A percentile compares a stretch with the other conserved stretches of the same genome.
These are phyloP conservation scores for Aphodius granarius DNA, from an alignment of 2,888 invertebrate genomes.

Conservation along the genomic window DNA sequence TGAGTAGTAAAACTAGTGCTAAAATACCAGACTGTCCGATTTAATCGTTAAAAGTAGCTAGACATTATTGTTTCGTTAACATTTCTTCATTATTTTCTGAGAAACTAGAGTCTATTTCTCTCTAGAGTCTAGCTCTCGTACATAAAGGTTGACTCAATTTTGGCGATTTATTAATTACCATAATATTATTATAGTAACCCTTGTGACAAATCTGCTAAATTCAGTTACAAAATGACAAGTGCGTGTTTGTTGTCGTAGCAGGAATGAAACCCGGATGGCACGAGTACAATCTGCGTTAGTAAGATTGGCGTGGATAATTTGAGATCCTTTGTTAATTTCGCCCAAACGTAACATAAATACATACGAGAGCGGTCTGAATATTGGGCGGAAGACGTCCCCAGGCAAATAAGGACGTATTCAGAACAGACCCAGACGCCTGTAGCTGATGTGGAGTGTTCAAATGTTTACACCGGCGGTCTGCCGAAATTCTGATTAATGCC, in stretches of 20 bases:
- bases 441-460: neutral
- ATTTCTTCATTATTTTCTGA: no score
- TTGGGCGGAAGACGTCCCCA: neutral
- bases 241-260: neutral
- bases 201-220: neutral
- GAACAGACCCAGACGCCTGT: neutral
- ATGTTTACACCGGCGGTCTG: neutral
- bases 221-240: neutral
- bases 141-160: no score
- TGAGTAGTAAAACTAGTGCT: no score
- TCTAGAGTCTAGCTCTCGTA: no score
- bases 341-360: conserved; percentile 14
- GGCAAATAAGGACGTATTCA: neutral
- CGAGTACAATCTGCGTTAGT: neutral
- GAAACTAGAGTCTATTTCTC: no score
- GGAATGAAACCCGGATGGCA: neutral
- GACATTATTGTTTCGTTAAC: no score
- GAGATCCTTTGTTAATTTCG: conserved; percentile 16
- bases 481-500: neutral
- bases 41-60: no score
- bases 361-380: neutral
- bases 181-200: neutral
- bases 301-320: conserved; percentile 6
- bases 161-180: no score
- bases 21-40: no score